These are phyloP conservation scores for Pterostichus madidus DNA, from an alignment of 2,888 invertebrate genomes.

Conservation along the genomic window DNA sequence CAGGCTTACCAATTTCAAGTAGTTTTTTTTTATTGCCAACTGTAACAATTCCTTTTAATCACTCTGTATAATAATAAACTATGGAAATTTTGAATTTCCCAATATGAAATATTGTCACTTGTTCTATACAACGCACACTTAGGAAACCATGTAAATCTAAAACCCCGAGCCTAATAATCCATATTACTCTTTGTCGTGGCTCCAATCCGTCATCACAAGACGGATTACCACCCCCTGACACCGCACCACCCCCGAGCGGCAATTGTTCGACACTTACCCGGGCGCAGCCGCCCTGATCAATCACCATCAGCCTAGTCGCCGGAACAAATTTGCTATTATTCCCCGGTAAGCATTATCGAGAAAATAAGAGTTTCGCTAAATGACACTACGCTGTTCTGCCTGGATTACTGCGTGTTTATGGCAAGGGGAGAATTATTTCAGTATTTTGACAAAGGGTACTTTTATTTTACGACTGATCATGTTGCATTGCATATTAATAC, in stretches of 20 bases:
- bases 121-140: background rate
- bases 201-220: slow-evolving; percentile 52
- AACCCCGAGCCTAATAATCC: slow-evolving; percentile 31
- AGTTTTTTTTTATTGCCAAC: too few species aligned
- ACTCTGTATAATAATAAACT: too few species aligned
- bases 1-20: too few species aligned
- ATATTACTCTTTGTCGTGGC: slow-evolving; percentile 46
- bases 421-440: background rate
- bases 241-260: background rate
- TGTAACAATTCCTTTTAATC: too few species aligned
- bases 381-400: slow-evolving; percentile 20
- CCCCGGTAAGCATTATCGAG: slow-evolving; percentile 44
- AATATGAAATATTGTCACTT: too few species aligned
- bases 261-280: slow-evolving; percentile 61
- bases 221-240: slow-evolving; percentile 18
- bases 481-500: too few species aligned
- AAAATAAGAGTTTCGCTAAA: slow-evolving; percentile 38
- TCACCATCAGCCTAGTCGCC: slow-evolving; percentile 56
- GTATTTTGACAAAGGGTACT: too few species aligned
- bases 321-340: slow-evolving; percentile 65
- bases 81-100: too few species aligned
- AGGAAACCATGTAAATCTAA: slow-evolving; percentile 35
- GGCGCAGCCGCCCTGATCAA: slow-evolving; percentile 59
- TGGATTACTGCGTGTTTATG: slow-evolving; percentile 27
- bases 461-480: too few species aligned